These are phyloP conservation scores for Pipistrellus pygmaeus DNA, from an alignment of 2,797 vertebrate genomes.

Conservation along the genomic window DNA sequence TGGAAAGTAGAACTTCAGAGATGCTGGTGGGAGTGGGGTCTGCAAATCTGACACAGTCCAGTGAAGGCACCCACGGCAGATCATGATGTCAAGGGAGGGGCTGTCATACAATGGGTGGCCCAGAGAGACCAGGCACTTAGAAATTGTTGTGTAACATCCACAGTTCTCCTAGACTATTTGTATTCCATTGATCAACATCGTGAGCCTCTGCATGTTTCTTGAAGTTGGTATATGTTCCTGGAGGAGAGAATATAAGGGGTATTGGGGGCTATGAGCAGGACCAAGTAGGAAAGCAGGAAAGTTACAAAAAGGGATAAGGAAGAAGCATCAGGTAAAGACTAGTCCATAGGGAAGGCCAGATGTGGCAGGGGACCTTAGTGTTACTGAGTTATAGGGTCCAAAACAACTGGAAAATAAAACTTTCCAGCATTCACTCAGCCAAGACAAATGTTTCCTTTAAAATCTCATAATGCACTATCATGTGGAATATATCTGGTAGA, in stretches of 20 bases:
- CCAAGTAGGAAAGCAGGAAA: not conserved
- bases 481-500: constrained; percentile 70
- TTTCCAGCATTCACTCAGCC: constrained; percentile 5
- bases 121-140: not conserved
- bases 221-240: not conserved
- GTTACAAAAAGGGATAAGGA: not conserved
- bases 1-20: not conserved
- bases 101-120: not conserved
- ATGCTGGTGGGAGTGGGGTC: not conserved
- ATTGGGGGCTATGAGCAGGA: not conserved
- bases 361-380: not conserved
- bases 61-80: not conserved
- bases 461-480: constrained; percentile 68
- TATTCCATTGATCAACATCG: not conserved
- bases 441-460: constrained; percentile 75
- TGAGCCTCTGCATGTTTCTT: not conserved
- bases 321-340: not conserved
- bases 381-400: not conserved
- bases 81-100: not conserved
- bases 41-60: not conserved
- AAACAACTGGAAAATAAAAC: constrained; percentile 30
- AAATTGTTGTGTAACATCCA: not conserved
- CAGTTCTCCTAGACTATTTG: not conserved
- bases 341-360: not conserved
- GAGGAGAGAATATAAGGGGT: not conserved